Conservation (phyloP, 2,113 vertebrate species). For the Brienomyrus longianalis region DNA sequence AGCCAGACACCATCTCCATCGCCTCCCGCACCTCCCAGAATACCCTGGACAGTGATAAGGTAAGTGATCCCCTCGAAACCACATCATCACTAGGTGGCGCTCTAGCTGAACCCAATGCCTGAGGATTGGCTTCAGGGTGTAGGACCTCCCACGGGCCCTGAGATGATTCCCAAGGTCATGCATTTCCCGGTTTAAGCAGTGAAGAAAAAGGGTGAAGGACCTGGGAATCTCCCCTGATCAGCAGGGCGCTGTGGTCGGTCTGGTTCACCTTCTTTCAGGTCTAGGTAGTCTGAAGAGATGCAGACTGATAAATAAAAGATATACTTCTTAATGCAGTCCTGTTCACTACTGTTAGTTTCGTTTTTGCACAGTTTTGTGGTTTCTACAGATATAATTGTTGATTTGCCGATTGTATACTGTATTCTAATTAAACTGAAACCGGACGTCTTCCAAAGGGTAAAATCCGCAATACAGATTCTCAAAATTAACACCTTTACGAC, state of each 20-base stretch:
- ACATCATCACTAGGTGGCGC: neutral
- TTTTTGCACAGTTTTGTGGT: neutral
- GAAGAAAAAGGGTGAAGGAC: neutral
- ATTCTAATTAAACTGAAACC: neutral
- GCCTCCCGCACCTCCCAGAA: constrained; percentile 97
- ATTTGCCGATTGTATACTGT: neutral
- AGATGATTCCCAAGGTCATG: neutral
- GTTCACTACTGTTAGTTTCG: neutral
- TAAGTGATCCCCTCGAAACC: constrained; percentile 38
- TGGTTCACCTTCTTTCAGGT: neutral
- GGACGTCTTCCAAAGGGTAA: neutral
- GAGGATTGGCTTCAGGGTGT: neutral
- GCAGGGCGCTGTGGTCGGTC: too few species aligned
- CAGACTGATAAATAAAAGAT: neutral
- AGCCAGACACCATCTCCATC: constrained; percentile 95
- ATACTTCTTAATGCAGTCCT: neutral
- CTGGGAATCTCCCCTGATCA: neutral
- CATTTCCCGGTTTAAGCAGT: neutral
- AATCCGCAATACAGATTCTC: neutral
- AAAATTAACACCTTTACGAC: neutral
- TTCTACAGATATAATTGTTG: neutral
- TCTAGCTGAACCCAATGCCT: neutral
- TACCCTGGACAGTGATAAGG: constrained; percentile 96
- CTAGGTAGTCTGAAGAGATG: neutral
- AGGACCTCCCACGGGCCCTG: neutral